Base-by-base conservation (phyloP, 2,888 invertebrate genomes). In the Notodonta ziczac region DNA sequence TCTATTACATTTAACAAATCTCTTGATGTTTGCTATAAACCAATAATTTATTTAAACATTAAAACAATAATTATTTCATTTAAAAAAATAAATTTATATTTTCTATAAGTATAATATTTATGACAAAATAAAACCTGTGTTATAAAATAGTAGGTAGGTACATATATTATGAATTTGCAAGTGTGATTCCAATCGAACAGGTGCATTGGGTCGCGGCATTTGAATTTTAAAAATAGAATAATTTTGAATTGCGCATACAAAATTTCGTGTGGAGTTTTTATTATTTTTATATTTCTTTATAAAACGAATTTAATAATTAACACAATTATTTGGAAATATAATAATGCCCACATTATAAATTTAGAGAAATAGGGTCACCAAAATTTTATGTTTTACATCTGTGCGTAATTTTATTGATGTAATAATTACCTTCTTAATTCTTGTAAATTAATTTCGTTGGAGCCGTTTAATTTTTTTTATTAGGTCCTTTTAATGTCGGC, bases 401-500 rank as follows among this genome's bases (percentile, higher is more conserved):
- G 35, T 35, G 35, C 35, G 7, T 35, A 35, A 35, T 35, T 35
- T 35, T 35, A 24, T 2, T 24, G 1, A 24, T 2, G 24, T 24
- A 24, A 24, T 24, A 24, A 24, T 24, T 24, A 24, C 24, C 1
- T 9, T 3, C 12, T 42, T 42, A 42, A 42, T 42, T 12, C 42
- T 12, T 16, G 16, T 9, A 24, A 51, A 10, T 24, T 13, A 35
- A 53, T 53, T 53, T 32, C 52, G 12, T 32, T 53, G 4, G 50
- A 50, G 5, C 16, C 54, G 4, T 54, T 39, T n/a, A 5, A 10
- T 54, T 54, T 70, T 73, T 73, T 72, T 80, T 80, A 76, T 76
- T 83, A 81, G 78, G 76, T 82, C 76, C 74, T 78, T 81, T 77
- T 73, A 76, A 80, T 74, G 77, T 74, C 72, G 65, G 77, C 73